These are phyloP conservation scores for Patella caerulea DNA, from an alignment of 2,888 invertebrate genomes.

Conservation along the genomic window DNA sequence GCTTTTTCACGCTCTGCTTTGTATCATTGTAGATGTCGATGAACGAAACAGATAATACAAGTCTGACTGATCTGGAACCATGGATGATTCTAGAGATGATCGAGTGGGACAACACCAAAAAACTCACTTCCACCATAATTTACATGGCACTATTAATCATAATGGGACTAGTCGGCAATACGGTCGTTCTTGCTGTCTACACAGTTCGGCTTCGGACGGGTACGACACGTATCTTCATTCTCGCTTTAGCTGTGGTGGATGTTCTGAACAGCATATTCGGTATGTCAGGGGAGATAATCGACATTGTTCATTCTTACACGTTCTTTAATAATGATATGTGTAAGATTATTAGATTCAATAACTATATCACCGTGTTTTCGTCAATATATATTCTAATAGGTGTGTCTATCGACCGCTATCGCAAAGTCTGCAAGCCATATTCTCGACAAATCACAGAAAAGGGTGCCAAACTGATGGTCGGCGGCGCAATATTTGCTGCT, in stretches of 20 bases:
- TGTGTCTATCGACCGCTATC: constrained; percentile 36
- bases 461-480: constrained; percentile 22
- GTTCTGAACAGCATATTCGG: constrained; percentile 30
- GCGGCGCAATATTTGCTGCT: constrained; percentile 7
- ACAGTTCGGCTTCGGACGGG: constrained; percentile 28
- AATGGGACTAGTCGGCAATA: constrained; percentile 46
- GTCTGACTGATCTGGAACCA: no score
- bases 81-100: background rate
- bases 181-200: constrained; percentile 34
- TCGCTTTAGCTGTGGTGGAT: constrained; percentile 34
- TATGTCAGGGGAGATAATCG: constrained; percentile 39
- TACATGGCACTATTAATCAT: constrained; percentile 46
- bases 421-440: constrained; percentile 28
- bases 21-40: no score
- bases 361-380: constrained; percentile 27
- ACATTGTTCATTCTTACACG: constrained; percentile 31
- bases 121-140: constrained; percentile 46
- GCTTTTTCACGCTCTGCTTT: no score
- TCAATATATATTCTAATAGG: constrained; percentile 31
- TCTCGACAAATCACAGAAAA: constrained; percentile 26
- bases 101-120: background rate
- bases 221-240: constrained; percentile 35
- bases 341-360: constrained; percentile 32
- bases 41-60: no score
- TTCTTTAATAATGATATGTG: constrained; percentile 31